A percentile compares a stretch with the other conserved stretches of the same genome.
Conservation (phyloP, 2,888 invertebrate genomes). For the Hirtodrosophila confusa region DNA sequence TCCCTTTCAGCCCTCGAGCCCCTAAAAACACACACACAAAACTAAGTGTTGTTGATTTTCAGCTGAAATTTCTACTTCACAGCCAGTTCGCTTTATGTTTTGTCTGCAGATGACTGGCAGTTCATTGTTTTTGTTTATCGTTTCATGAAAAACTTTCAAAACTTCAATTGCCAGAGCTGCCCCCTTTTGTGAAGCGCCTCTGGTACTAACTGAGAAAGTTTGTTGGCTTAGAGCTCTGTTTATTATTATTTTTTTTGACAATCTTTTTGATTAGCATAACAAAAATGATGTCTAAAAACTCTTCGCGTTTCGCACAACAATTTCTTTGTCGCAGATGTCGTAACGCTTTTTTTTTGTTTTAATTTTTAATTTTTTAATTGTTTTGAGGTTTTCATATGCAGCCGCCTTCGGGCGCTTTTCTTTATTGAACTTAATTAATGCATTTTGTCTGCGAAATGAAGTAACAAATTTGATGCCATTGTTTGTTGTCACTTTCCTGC, state of each 20-base stretch:
- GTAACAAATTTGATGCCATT: constrained; percentile 21
- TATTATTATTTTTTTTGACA: constrained; percentile 2
- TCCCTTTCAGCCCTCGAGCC: constrained; percentile 42
- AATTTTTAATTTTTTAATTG: constrained; percentile 13
- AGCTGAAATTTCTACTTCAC: constrained; percentile 50
- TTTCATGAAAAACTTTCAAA: constrained; percentile 72
- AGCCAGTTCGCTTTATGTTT: constrained; percentile 25
- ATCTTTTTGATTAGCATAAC: constrained; percentile 46
- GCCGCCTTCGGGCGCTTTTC: constrained; percentile 15
- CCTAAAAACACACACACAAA: background rate
- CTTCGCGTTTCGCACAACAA: constrained; percentile 1
- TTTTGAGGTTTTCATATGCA: constrained; percentile 12
- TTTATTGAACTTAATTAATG: constrained; percentile 10
- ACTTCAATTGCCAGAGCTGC: constrained; percentile 29
- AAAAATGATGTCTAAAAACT: constrained; percentile 28
- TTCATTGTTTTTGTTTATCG: constrained; percentile 71
- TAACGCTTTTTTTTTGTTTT: constrained; percentile 6
- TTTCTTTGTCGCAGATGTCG: constrained; percentile 27
- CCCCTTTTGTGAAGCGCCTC: constrained; percentile 10
- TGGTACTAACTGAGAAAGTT: constrained; percentile 44
- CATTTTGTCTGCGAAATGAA: constrained; percentile 5
- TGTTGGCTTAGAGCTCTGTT: constrained; percentile 10
- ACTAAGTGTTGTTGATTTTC: constrained; percentile 66
- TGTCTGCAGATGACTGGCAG: constrained; percentile 52
- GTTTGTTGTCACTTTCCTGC: constrained; percentile 8